Evolutionary conservation across 2,113 vertebrate species (phyloP), one percentile per base, ranked within the genome.

Genomic region (Phrynocephalus versicolor): DNA sequence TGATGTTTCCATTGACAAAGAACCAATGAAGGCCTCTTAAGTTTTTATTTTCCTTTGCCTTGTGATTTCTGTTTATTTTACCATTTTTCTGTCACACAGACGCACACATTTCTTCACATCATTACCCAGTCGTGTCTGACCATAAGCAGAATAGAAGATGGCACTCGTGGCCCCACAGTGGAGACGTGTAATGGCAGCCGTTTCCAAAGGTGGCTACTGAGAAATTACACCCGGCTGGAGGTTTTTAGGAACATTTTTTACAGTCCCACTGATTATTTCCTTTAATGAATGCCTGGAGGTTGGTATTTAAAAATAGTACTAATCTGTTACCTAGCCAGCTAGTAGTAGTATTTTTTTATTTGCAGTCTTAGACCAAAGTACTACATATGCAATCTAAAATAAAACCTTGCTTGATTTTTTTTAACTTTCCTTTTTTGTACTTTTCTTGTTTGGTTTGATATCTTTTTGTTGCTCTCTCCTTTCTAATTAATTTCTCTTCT

Each of bases 81-180:
- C 92, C 87, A 6, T 55, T 88, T 91, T 93, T 93, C 93, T 94
- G 73, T 92, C 88, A 64, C 88, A 87, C 97, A 99, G 98, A 98
- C 96, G 90, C 96, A 91, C 89, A 97, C 97, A 1, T 97, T 99
- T 92, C 96, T 98, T 86, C 98, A 99, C 90, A 92, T 98, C 93
- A 97, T 96, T 96, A 99, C 97, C 58, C 97, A 98, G 91, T 97
- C 97, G 76, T 99, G 98, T 96, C 97, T 99, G 95, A 98, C 98
- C 83, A 93, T 99, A 93, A 95, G 96, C 94, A 96, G 95, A 87
- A 91, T 97, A 91, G 96, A 97, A 90, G 97, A 98, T 60, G 98
- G 97, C 90, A 96, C 94, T 45, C 96, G 88, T 1, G 97, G 97
- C 58, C 98, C 97, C 88, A 97, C 97, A 0, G 97, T 98, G 97